A percentile compares a stretch with the other conserved stretches of the same genome.
Evolutionary conservation across 2,797 vertebrate genomes (phyloP).

Genomic region (Lerista edwardsae): DNA sequence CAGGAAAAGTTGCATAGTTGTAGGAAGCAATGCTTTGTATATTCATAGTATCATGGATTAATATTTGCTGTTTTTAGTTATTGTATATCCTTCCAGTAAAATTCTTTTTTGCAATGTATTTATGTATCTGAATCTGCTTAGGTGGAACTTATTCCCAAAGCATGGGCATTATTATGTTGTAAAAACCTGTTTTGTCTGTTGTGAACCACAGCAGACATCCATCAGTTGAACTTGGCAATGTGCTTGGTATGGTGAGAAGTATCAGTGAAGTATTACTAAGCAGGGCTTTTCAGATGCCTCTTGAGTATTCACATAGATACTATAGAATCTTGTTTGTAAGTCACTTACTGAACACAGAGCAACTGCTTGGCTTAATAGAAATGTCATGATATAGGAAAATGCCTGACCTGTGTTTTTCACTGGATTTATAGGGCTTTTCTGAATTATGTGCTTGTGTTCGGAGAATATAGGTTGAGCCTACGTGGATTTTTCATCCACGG

Average conservation of each 20-base stretch:
- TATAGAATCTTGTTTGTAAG: background rate
- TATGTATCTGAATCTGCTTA: conserved; percentile 29
- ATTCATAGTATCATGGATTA: conserved; percentile 23
- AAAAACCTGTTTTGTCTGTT: conserved; percentile 27
- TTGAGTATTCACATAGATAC: conserved; percentile 23
- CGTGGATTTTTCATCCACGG: too few species aligned
- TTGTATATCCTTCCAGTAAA: conserved; percentile 39
- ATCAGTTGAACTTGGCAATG: conserved; percentile 30
- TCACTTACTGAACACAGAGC: conserved; percentile 41
- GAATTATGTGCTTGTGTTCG: background rate
- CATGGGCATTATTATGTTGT: conserved; percentile 16
- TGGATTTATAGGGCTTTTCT: conserved; percentile 4
- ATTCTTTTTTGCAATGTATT: background rate
- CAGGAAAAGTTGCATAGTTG: background rate
- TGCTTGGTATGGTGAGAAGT: conserved; percentile 40
- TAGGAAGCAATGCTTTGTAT: background rate
- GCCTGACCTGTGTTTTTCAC: background rate
- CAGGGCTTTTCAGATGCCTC: conserved; percentile 26
- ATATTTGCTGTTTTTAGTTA: background rate
- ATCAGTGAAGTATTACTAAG: conserved; percentile 26
- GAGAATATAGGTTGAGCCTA: too few species aligned
- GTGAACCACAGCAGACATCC: conserved; percentile 47
- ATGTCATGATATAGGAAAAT: conserved; percentile 6
- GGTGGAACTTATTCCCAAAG: conserved; percentile 24
- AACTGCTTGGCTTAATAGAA: conserved; percentile 32